phyloP scores from a whole-genome alignment of 2,113 vertebrate species.

The Osmerus mordax region DNA sequence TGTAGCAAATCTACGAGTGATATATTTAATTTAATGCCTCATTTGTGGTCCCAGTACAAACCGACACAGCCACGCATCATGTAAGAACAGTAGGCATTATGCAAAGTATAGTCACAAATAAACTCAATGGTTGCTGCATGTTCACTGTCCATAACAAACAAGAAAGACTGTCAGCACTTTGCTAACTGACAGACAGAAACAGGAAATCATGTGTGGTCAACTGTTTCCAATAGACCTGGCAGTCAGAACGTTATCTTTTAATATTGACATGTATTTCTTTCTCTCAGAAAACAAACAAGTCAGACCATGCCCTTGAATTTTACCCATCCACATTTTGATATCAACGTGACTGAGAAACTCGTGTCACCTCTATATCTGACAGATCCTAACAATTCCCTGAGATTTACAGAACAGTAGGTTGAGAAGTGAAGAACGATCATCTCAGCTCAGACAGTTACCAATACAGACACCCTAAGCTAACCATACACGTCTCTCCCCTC shows the following conservation, averaged over 20 bases:
- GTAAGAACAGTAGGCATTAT: no score
- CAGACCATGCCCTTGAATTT: slow-evolving; percentile 1
- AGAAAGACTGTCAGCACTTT: background rate
- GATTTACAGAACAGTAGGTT: background rate
- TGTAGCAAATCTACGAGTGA: no score
- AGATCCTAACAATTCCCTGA: background rate
- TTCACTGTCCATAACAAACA: no score
- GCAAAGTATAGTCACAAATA: no score
- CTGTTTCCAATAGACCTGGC: background rate
- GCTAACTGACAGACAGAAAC: background rate
- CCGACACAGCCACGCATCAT: no score
- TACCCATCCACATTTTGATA: background rate
- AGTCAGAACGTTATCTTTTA: no score
- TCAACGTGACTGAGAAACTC: background rate
- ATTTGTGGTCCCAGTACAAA: no score
- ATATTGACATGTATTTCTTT: no score
- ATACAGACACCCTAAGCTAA: slow-evolving; percentile 7
- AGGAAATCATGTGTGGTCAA: background rate
- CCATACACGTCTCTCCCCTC: slow-evolving; percentile 17
- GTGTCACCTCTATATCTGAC: background rate
- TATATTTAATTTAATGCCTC: no score
- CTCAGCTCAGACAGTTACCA: background rate
- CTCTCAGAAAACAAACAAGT: background rate
- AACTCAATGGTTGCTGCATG: no score
- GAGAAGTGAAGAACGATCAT: background rate